These are phyloP conservation scores for Sebastes oblongus DNA, from an alignment of 2,797 vertebrate genomes.

Conservation along the genomic window DNA sequence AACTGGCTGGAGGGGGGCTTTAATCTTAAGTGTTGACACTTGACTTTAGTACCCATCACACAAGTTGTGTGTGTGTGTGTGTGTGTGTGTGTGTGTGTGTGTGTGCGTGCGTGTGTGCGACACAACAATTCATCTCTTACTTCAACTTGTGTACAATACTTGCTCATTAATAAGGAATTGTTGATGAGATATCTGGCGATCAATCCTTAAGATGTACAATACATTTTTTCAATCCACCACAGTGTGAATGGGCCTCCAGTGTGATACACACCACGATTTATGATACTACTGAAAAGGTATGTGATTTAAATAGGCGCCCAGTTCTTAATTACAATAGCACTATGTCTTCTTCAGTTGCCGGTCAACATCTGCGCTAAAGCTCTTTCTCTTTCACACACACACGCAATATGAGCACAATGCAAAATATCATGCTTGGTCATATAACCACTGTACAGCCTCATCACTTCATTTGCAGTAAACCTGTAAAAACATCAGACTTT, in stretches of 20 bases:
- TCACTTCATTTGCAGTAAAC: neutral
- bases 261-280: slow-evolving; percentile 18
- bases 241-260: neutral
- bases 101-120: neutral
- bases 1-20: too few relatives aligned
- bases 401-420: neutral
- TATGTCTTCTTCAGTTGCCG: slow-evolving; percentile 8
- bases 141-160: slow-evolving; percentile 5
- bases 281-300: slow-evolving; percentile 8
- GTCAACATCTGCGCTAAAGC: neutral
- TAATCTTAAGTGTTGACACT: neutral
- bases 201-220: slow-evolving; percentile 14
- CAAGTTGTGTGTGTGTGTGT: neutral
- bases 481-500: neutral
- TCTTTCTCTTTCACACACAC: neutral
- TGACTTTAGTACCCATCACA: neutral
- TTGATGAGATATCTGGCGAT: slow-evolving; percentile 25
- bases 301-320: slow-evolving; percentile 25
- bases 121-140: neutral
- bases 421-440: neutral
- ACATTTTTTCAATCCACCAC: slow-evolving; percentile 15
- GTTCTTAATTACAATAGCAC: slow-evolving; percentile 20
- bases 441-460: neutral
- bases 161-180: neutral
- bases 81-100: neutral